Evolutionary conservation across 2,888 invertebrate species (phyloP), one percentile per base, ranked within the genome.

Genomic region (Argyresthia albistria): DNA sequence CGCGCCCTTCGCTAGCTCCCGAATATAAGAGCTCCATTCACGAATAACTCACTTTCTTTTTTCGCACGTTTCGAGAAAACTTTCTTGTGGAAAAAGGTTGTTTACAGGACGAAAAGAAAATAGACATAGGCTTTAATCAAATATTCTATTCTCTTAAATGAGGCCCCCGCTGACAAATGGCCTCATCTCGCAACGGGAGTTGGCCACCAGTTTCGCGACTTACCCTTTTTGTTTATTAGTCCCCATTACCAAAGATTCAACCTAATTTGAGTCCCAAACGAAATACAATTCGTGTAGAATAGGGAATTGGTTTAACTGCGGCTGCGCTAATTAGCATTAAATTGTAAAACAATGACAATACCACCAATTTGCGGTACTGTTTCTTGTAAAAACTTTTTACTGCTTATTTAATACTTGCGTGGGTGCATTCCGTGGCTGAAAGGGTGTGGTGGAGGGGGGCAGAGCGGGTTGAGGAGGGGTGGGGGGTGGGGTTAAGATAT

Each of bases 131-230:
- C 25, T 25, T 25, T 72, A 73, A 79, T 77, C 69, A 73, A 76
- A 68, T 70, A 69, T 69, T 67, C 64, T 67, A 68, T 72, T 68
- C 58, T 59, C 61, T 65, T 69, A 69, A 73, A 75, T 71, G 67
- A 64, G 65, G 25, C 62, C 63, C 68, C 67, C 60, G 67, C 70
- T 73, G 77, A 69, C 69, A 73, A 75, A 80, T 79, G 63, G 73
- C 69, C 66, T 70, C 66, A 67, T 70, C 67, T 69, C 64, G 62
- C 64, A 58, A 60, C 62, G 60, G 61, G 59, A 57, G 58, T 53
- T 59, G 64, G 59, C 57, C 60, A 56, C 59, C 25, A 25, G 25
- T 25, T 60, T 61, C 59, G 60, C 57, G 56, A 60, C 59, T 63
- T 58, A 54, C 60, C 58, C 57, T 59, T 70, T 69, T 70, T 69